These are phyloP conservation scores for Eptatretus atami DNA, from an alignment of 2,797 vertebrate species.

Conservation along the genomic window DNA sequence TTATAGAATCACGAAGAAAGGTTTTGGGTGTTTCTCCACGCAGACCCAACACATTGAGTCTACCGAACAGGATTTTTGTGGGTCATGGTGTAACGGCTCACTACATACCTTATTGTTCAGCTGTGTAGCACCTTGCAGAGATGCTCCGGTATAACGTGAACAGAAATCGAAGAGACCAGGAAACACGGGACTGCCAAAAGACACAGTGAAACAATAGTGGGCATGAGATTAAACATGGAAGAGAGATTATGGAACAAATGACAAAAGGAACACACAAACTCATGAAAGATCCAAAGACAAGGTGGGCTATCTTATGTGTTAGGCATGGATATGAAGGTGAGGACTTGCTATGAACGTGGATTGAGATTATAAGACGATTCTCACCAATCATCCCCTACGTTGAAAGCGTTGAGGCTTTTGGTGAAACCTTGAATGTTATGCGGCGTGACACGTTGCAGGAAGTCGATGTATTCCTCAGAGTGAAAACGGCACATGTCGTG, in stretches of 20 bases:
- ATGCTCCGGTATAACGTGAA: conserved; percentile 75
- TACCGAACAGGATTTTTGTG: no score
- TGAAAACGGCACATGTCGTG: conserved; percentile 98
- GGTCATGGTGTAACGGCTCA: no score
- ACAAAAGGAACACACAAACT: not conserved
- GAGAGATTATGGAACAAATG: no score
- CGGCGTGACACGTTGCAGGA: conserved; percentile 82
- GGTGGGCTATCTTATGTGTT: no score
- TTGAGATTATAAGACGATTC: conserved; percentile 9
- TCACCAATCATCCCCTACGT: conserved; percentile 92
- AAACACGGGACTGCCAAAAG: conserved; percentile 44
- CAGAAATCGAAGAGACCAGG: conserved; percentile 89
- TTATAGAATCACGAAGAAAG: no score
- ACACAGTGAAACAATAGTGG: no score
- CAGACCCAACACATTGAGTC: no score
- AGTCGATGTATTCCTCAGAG: conserved; percentile 93
- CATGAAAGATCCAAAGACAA: conserved; percentile 4
- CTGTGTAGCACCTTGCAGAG: conserved; percentile 76
- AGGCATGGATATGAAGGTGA: no score
- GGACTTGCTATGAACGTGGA: not conserved
- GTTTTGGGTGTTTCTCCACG: no score
- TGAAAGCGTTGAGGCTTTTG: conserved; percentile 90
- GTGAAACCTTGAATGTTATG: conserved; percentile 99
- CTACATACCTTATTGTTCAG: conserved; percentile 73
- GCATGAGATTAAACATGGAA: no score